Evolutionary conservation across 2,113 vertebrate species (phyloP), one percentile per base, ranked within the genome.

Genomic region (Pomatostomus ruficeps): DNA sequence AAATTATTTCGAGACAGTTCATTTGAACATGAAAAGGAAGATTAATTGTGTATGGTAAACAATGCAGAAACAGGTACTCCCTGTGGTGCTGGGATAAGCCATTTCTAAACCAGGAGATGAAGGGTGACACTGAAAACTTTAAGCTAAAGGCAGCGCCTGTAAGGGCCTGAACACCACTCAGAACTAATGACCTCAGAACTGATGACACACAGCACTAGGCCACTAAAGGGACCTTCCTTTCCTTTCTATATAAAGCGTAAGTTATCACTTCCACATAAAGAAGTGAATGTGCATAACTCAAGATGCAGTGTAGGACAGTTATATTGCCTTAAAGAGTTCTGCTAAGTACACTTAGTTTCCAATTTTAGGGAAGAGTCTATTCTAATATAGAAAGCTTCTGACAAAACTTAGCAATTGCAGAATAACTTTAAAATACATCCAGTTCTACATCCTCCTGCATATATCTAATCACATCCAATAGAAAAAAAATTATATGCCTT

Each of bases 341-440:
- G 63, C 81, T 96, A 96, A 97, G 93, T 96, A 96, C 92, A 88
- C 93, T 97, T 95, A 48, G 79, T 89, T 95, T 95, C 91, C 55
- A 91, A 62, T 88, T 89, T 95, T 88, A 92, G 96, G 89, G 96
- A 96, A 94, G n/a, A 93, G 62, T 75, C 94, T 96, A 92, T 96
- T 96, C 86, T 93, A 95, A 94, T 93, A 96, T 85, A 96, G 88
- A 93, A 96, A 95, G 88, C 61, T 93, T 94, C 85, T 81, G 79
- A 88, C 63, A 78, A 88, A 95, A 91, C 58, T 86, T n/a, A 59
- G 79, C 80, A 87, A 81, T 71, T 84, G 80, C 91, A 93, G 76
- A 95, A 42, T 73, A 94, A 80, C 40, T 90, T 96, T 33, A 92
- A 88, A 95, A 91, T 91, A 70, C 89, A 94, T 55, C 91, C 63